Base-by-base conservation (phyloP, 2,888 invertebrate genomes). In the Drosophila vallismaia region DNA sequence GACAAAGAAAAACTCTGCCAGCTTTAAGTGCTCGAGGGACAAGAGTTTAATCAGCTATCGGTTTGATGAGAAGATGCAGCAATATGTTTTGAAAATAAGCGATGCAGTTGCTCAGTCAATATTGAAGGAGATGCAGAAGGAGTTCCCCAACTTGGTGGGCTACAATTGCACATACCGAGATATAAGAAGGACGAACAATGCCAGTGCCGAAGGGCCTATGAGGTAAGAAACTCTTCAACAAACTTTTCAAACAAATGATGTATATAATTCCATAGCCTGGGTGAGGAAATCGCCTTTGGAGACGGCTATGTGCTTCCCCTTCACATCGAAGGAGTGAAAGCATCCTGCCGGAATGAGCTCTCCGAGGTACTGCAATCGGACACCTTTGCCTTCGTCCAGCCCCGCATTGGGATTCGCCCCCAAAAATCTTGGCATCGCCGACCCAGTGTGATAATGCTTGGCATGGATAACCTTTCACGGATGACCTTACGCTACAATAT, bases 381-480 rank as follows among this genome's bases (percentile, higher is more conserved):
- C 3, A 44, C 48, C 8, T 58, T 59, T 19, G 28, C 42, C 33
- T 49, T 66, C 5, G 52, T 66, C 3, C 58, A 59, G 24, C 36
- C 50, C 3, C 29, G 7, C 1, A 36, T 3, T 1, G 7, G 8
- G 1, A 4, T 24, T 9, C 9, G 12, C 3, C 14, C 5, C 0
- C 6, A 31, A 0, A 40, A 6, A 8, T 14, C 57, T 1, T 31
- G 33, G 26, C 53, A 14, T 6, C 49, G 56, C 7, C 52, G 58
- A n/a, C 70, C 70, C 0, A 78, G 59, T 60, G 72, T 78, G 0
- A 54, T 97, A n/a, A 91, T 97, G 84, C 89, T 98, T 26, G 97
- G 97, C 19, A 94, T 97, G 77, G 97, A 97, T 88, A 95, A 95
- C n/a, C 94, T 97, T 79, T 97, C 97, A 0, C 92, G 96, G 59